Percentiles rank a stretch among this genome's conserved stretches.
These are phyloP conservation scores for Xiphophorus maculatus DNA, from an alignment of 2,113 vertebrate species.

Conservation along the genomic window DNA sequence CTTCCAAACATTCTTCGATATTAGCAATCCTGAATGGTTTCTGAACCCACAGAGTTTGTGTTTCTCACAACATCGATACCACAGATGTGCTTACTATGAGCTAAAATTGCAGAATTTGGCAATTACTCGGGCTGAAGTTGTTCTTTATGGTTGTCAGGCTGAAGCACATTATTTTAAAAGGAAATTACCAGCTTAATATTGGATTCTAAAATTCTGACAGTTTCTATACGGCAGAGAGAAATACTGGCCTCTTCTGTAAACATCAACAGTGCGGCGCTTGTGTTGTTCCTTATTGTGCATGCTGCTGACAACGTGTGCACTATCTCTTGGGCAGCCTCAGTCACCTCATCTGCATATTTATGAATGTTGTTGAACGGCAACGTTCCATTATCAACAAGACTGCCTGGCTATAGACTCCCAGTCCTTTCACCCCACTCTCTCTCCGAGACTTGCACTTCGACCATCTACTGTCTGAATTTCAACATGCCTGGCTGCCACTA, in stretches of 20 bases:
- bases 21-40: slow-evolving; percentile 28
- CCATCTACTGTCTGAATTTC: slow-evolving; percentile 52
- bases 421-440: slow-evolving; percentile 59
- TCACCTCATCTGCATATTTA: slow-evolving; percentile 73
- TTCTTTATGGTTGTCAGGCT: background rate
- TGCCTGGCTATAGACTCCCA: slow-evolving; percentile 52
- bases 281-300: slow-evolving; percentile 21
- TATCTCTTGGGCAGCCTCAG: slow-evolving; percentile 48
- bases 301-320: slow-evolving; percentile 44
- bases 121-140: slow-evolving; percentile 51
- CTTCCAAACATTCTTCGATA: slow-evolving; percentile 11
- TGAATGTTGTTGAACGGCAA: slow-evolving; percentile 68
- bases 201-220: slow-evolving; percentile 20
- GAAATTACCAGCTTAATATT: slow-evolving; percentile 31
- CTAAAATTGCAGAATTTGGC: slow-evolving; percentile 48
- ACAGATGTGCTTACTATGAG: slow-evolving; percentile 42
- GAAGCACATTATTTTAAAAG: slow-evolving; percentile 34
- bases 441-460: slow-evolving; percentile 46
- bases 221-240: slow-evolving; percentile 7
- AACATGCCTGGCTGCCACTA: slow-evolving; percentile 28
- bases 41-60: slow-evolving; percentile 14
- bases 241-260: slow-evolving; percentile 22
- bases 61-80: slow-evolving; percentile 35
- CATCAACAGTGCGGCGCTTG: slow-evolving; percentile 11
- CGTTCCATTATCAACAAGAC: slow-evolving; percentile 71